These are phyloP conservation scores for Echiichthys vipera DNA, from an alignment of 2,797 vertebrate species.

Conservation along the genomic window DNA sequence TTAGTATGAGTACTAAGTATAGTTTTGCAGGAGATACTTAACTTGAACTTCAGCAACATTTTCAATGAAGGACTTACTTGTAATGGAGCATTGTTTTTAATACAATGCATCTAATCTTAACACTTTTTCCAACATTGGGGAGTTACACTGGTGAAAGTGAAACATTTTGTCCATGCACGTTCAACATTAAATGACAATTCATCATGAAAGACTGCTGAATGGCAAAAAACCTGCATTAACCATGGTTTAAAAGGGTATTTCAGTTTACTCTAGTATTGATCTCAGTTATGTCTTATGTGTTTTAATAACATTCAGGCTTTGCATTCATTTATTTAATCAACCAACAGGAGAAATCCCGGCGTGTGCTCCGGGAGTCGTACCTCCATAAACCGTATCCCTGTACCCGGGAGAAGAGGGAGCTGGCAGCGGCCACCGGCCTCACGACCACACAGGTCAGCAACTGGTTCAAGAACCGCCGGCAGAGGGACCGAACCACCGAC, in stretches of 20 bases:
- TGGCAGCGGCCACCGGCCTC: constrained; percentile 93
- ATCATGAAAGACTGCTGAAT: not conserved
- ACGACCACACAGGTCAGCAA: constrained; percentile 95
- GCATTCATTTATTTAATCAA: not conserved
- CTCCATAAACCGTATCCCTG: constrained; percentile 76
- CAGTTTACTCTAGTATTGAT: not conserved
- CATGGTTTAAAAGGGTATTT: not conserved
- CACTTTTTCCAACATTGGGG: not conserved
- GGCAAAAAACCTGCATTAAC: not conserved
- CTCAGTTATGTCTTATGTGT: no score
- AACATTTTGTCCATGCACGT: no score
- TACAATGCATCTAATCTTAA: not conserved
- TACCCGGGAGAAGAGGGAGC: constrained; percentile 93
- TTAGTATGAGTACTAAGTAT: no score
- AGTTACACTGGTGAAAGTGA: not conserved
- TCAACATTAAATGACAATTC: not conserved
- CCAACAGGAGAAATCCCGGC: constrained; percentile 80
- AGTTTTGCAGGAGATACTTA: not conserved
- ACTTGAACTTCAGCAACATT: not conserved
- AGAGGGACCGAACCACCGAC: constrained; percentile 86
- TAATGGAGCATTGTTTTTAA: not conserved
- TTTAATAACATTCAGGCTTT: not conserved
- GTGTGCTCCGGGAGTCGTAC: constrained; percentile 77
- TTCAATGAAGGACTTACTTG: not conserved
- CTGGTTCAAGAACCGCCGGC: constrained; percentile 97